Base-by-base conservation (phyloP, 2,113 vertebrate species). In the Beaufortia kweichowensis region DNA sequence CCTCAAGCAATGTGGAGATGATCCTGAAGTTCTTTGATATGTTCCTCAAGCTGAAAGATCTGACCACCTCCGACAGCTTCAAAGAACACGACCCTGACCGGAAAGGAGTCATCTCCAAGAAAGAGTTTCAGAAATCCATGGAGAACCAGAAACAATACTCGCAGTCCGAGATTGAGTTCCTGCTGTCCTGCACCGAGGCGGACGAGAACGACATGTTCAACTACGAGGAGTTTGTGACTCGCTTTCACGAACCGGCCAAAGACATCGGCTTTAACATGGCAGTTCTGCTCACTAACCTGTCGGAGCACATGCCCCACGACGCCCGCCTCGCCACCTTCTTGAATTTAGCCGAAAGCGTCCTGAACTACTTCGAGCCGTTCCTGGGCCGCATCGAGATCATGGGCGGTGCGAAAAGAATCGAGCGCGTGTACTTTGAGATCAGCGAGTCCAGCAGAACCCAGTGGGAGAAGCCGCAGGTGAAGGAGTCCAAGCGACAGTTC, bases 1-100 rank as follows among this genome's bases (percentile, higher is more conserved):
- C 97, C 39, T 99, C 96, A 24, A 95, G 93, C 89, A 99, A 99
- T 43, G 95, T 99, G 83, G 97, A 99, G 91, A 97, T 99, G 95
- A 99, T 99, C 86, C 91, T 99, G 56, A 99, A 99, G 85, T 99
- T 99, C 88, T 99, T 99, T 68, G 97, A 98, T 87, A 98, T 99
- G 97, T 99, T 99, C 89, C 94, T 99, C 76, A 99, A 99, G 87
- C 87, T 99, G 83, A 98, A 99, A 88, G 97, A 99, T 83, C 90
- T 99, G 83, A 99, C 96, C 35, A 95, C 93, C 68, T 98, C 97
- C 1, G 97, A 98, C 79, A 92, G 92, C 86, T 99, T 99, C 86
- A 96, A 94, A 87, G 96, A 97, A 70, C 93, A 95, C 23, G 97
- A 99, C 81, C 90, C 92, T 0, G 97, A 98, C 70, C 90, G 93